A percentile compares a stretch with the other conserved stretches of the same genome.
phyloP scores from a whole-genome alignment of 1,140 invertebrate species.

The Caerostris extrusa region DNA sequence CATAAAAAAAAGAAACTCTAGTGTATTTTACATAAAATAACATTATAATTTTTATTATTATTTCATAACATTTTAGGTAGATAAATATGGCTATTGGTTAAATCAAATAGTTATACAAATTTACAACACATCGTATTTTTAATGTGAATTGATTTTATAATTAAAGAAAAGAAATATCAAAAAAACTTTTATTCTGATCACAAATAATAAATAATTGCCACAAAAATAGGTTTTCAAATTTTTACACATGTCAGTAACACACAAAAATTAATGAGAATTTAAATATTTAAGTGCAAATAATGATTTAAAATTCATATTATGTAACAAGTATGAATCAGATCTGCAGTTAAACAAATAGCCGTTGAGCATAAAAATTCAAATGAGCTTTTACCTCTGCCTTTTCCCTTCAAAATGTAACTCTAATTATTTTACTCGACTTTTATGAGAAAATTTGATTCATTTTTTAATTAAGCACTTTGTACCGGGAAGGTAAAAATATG shows the following conservation, averaged over 20 bases:
- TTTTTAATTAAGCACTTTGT: neutral
- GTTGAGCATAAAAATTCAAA: neutral
- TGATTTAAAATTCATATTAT: neutral
- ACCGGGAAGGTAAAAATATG: neutral
- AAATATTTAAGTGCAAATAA: conserved; percentile 15
- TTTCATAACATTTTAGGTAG: too few species aligned
- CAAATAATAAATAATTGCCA: conserved; percentile 42
- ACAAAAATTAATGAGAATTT: neutral
- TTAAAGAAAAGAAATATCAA: neutral
- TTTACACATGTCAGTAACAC: conserved; percentile 33
- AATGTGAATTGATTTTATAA: neutral
- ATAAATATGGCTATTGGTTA: too few species aligned
- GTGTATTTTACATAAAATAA: too few species aligned
- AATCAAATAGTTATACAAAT: too few species aligned
- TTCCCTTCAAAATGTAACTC: neutral
- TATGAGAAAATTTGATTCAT: neutral
- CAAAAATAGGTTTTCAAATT: conserved; percentile 35
- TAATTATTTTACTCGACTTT: neutral
- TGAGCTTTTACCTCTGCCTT: neutral
- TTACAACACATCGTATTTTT: too few species aligned
- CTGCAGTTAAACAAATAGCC: neutral
- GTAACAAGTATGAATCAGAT: conserved; percentile 1
- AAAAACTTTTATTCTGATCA: conserved; percentile 31
- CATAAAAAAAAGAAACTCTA: too few species aligned
- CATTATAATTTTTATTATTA: too few species aligned